Evolutionary conservation across 2,888 invertebrate genomes (phyloP), one percentile per base, ranked within the genome.

Genomic region (Phlogophora meticulosa): DNA sequence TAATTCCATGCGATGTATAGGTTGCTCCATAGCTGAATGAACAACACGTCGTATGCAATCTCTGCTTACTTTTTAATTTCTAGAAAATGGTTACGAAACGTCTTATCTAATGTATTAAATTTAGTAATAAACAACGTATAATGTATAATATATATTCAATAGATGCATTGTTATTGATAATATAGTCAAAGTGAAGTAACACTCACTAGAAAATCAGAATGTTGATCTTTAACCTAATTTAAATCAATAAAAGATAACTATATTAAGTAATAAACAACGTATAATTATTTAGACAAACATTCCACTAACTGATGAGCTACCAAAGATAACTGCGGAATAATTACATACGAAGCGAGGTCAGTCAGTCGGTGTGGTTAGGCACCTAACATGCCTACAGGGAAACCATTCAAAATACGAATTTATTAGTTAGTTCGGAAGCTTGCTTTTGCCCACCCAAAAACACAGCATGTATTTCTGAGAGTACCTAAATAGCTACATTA

Each of bases 381-480:
- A 66, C 51, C 28, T 28, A 28, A 5, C n/a, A n/a, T n/a, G n/a
- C n/a, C 61, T 51, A 58, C 57, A 46, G 53, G 67, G 61, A 78
- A 78, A 45, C 67, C 67, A 61, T 58, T 66, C 57, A 55, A 45
- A 66, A 61, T 49, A 55, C 76, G 40, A 66, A 73, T 74, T 55
- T 78, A 78, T 66, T 72, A 51, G 53, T 73, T 40, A 73, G 57
- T 58, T 61, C 24, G 32, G 28, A 55, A 42, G 57, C 40, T 49
- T 40, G 10, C 45, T 52, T 28, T 9, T 11, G 17, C 15, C 49
- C 7, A 34, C 49, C 7, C 24, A 49, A 66, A 34, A 28, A 34
- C 32, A 43, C 22, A 43, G 7, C 34, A 9, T 36, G 10, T 49
- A 38, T 60, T n/a, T 36, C 32, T 34, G 34, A 5, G 13, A n/a